Base-by-base conservation (phyloP, 2,797 vertebrate genomes). In the Ctenosaura bakeri region DNA sequence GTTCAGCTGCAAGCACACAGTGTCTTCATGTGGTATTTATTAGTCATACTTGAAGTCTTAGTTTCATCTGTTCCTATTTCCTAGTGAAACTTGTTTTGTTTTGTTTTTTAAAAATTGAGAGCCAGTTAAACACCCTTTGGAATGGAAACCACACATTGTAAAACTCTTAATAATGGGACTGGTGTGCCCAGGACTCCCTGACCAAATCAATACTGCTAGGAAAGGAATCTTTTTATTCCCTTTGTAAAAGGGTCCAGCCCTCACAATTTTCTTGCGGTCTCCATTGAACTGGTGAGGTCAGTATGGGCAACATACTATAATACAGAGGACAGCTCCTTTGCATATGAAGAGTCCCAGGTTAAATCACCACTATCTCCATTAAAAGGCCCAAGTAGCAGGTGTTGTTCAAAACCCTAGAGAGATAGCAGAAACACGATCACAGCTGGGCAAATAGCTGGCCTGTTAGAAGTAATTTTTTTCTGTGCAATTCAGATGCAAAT, bases 91-190 rank as follows among this genome's bases (percentile, higher is more conserved):
- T 83, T 80, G 62, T 85, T 52, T 83, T 66, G 29, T 71, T 71
- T 76, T 42, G 74, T 78, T 35, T 38, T 82, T 62, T 29, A 59
- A 71, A 66, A 73, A 86, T 38, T 66, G 46, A 52, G 54, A 59
- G 81, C n/a, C 71, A 74, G 12, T 78, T 91, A 79, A 59, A 56
- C 52, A 83, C 52, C 62, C 79, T 62, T 73, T 59, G 18, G 73
- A 73, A 78, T 87, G 62, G 73, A 77, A 83, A 78, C 50, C 22
- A 54, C 66, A 86, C 56, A 12, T 42, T 62, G 84, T 90, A 89
- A 54, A 87, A 69, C 69, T 66, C 78, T 92, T 86, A 79, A 89
- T 83, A 81, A 91, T 38, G 87, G 9, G 74, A 18, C 59, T 87
- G 85, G 77, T 84, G 26, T 85, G 56, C 84, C 76, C 81, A 90